These are phyloP conservation scores for Pangasius djambal DNA, from an alignment of 2,797 vertebrate species.

Conservation along the genomic window DNA sequence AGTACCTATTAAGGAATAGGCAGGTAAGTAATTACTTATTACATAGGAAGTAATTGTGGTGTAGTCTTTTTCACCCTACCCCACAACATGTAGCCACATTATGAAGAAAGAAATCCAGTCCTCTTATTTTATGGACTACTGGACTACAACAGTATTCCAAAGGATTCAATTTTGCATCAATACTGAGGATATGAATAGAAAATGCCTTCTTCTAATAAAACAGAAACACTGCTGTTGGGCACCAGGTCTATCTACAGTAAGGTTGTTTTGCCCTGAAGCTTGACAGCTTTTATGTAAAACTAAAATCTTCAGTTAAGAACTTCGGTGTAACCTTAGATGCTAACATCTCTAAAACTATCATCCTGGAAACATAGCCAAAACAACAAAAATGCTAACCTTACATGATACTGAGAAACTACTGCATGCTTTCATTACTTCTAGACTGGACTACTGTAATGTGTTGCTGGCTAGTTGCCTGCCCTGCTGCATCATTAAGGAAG, in stretches of 20 bases:
- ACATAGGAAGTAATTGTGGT: not conserved
- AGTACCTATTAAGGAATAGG: not conserved
- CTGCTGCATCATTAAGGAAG: not conserved
- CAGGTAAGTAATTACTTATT: not conserved
- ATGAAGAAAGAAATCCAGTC: not conserved
- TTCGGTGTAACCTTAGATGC: not conserved
- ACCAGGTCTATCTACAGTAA: not conserved
- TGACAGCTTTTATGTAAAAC: conserved; percentile 14
- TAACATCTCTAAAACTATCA: conserved; percentile 1
- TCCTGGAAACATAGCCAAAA: not conserved
- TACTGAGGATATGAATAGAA: not conserved
- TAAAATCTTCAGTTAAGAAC: conserved; percentile 4
- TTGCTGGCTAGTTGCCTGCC: not conserved
- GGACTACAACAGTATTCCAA: not conserved
- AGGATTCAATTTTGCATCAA: conserved; percentile 2
- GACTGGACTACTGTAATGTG: not conserved
- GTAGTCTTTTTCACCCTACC: not conserved
- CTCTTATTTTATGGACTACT: conserved; percentile 10
- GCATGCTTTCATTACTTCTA: conserved; percentile 6
- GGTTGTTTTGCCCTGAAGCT: not conserved
- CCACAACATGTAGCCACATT: conserved; percentile 21
- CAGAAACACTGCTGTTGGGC: not conserved
- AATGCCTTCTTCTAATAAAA: not conserved
- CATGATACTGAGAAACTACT: not conserved
- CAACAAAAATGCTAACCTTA: not conserved